phyloP scores from a whole-genome alignment of 2,113 vertebrate genomes.

The Ptyas mucosa region DNA sequence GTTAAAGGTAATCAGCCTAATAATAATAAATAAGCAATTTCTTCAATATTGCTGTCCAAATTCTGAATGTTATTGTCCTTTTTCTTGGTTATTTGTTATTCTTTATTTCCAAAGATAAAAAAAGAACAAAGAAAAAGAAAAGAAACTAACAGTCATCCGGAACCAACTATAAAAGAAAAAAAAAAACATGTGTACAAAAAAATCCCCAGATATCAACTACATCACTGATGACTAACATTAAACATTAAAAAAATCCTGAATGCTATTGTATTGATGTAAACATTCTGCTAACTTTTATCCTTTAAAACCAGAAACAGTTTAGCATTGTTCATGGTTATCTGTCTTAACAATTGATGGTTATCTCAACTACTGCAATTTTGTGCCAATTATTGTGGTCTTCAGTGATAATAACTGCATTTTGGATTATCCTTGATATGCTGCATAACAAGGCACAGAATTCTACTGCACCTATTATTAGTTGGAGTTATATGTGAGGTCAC shows the following conservation, averaged over 20 bases:
- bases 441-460: background rate
- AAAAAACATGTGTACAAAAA: background rate
- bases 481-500: background rate
- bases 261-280: background rate
- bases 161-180: background rate
- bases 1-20: background rate
- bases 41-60: background rate
- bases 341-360: background rate
- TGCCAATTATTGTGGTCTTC: background rate
- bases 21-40: background rate
- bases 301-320: background rate
- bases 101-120: background rate
- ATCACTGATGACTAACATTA: background rate
- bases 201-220: background rate
- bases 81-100: background rate
- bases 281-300: background rate
- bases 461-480: background rate
- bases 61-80: background rate
- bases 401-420: background rate
- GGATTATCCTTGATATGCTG: background rate
- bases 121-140: background rate
- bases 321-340: background rate
- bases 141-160: background rate
- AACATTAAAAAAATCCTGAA: background rate
- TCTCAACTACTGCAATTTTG: background rate